Percentiles rank a stretch among this genome's conserved stretches.
phyloP scores from a whole-genome alignment of 2,113 vertebrate genomes.

The Coturnix japonica region DNA sequence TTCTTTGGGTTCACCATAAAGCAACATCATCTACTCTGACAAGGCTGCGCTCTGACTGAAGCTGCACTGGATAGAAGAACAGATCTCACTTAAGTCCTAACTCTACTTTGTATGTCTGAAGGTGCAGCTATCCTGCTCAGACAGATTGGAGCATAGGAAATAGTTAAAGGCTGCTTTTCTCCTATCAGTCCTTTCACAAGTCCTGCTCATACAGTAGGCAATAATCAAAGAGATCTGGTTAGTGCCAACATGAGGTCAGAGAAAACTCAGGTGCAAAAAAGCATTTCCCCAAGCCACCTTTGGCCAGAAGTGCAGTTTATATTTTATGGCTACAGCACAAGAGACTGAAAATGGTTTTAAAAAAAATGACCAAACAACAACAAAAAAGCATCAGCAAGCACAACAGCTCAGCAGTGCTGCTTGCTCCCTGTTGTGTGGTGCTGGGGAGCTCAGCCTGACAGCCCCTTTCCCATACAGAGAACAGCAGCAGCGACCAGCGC shows the following conservation, averaged over 20 bases:
- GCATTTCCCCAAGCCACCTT: neutral
- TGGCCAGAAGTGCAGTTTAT: neutral
- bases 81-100: neutral
- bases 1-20: neutral
- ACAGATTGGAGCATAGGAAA: neutral
- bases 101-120: neutral
- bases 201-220: neutral
- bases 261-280: neutral
- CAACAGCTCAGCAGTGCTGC: neutral
- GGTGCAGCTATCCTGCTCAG: neutral
- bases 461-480: conserved; percentile 76
- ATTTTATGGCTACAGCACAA: neutral
- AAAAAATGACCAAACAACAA: neutral
- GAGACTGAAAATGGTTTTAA: neutral
- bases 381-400: neutral
- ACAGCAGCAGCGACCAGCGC: conserved; percentile 92
- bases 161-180: neutral
- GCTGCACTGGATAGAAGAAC: neutral
- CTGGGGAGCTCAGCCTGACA: neutral
- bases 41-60: neutral
- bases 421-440: accelerated
- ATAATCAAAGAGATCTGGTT: neutral
- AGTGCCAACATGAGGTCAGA: neutral
- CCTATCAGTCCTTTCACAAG: neutral
- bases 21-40: neutral